Conservation (phyloP, 2,797 vertebrate genomes). For the Glossophaga mutica region DNA sequence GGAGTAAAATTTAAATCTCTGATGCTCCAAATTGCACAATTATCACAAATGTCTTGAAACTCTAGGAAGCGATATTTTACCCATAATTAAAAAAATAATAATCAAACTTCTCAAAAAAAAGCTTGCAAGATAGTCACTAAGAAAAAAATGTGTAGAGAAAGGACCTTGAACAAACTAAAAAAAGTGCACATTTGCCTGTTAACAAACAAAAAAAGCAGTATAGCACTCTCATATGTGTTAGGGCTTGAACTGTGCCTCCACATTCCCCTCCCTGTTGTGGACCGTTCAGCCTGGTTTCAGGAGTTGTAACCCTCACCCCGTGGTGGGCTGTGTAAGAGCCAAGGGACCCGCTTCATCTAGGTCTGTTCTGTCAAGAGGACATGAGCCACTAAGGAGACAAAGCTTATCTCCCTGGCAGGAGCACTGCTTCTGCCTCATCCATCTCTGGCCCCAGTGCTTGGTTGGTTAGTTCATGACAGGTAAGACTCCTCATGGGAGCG, state of each 20-base stretch:
- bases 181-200: not conserved
- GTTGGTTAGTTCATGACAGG: too few species aligned
- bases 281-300: too few species aligned
- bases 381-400: too few species aligned
- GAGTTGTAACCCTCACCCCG: too few species aligned
- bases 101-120: not conserved
- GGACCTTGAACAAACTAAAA: not conserved
- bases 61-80: not conserved
- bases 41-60: not conserved
- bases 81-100: not conserved
- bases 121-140: not conserved
- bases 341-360: too few species aligned
- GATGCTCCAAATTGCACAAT: not conserved
- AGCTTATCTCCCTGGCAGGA: too few species aligned
- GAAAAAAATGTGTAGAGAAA: not conserved
- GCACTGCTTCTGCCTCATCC: too few species aligned
- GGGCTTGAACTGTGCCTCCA: not conserved
- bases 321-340: too few species aligned
- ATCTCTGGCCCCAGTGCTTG: too few species aligned
- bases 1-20: not conserved
- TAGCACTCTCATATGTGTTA: not conserved
- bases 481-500: too few species aligned
- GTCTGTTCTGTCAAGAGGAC: too few species aligned
- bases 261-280: fast-evolving
- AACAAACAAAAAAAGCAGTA: not conserved